Conservation (phyloP, 1,140 invertebrate species). For the Trachelipus rathkii region DNA sequence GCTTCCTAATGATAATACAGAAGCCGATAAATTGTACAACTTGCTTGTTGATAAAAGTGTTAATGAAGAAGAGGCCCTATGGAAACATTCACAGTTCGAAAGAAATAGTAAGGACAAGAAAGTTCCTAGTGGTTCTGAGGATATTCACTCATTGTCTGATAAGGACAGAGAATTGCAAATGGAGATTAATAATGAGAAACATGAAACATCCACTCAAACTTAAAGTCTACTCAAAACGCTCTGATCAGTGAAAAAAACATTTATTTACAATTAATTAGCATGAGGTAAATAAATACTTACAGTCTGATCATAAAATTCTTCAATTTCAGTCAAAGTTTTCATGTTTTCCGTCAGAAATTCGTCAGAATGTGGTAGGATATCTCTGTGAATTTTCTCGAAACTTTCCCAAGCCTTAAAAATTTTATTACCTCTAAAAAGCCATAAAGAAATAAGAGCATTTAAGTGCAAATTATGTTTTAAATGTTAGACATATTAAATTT, state of each 20-base stretch:
- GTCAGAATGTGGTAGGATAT: constrained; percentile 43
- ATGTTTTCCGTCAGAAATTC: constrained; percentile 22
- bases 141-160: too few species aligned
- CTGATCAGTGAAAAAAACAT: neutral
- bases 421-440: constrained; percentile 3
- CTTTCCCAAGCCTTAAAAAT: too few species aligned
- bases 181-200: neutral
- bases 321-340: constrained; percentile 30
- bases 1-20: too few species aligned
- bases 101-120: too few species aligned
- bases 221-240: neutral
- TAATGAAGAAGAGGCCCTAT: too few species aligned
- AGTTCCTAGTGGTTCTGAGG: too few species aligned
- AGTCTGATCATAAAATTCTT: constrained; percentile 35
- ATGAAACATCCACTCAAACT: neutral
- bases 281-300: neutral
- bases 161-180: too few species aligned
- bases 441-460: neutral
- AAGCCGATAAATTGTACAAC: too few species aligned
- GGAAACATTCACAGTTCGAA: too few species aligned
- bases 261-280: neutral
- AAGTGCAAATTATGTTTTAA: neutral
- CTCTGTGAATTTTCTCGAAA: constrained; percentile 14
- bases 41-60: too few species aligned
- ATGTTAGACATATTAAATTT: too few species aligned